Evolutionary conservation across 2,797 vertebrate genomes (phyloP).

Genomic region (Cetoscarus ocellatus): DNA sequence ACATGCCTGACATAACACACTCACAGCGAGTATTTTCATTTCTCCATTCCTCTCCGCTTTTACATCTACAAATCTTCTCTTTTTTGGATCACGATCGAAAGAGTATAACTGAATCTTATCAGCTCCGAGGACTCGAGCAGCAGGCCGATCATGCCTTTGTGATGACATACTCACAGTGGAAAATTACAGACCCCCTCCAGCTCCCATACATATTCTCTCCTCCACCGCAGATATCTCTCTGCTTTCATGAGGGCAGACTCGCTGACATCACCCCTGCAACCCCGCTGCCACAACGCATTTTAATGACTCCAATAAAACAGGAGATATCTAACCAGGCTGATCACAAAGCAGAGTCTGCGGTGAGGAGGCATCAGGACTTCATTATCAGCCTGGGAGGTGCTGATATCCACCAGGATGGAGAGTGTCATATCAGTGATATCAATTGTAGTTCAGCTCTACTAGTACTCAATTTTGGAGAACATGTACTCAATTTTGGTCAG

Average conservation of each 20-base stretch:
- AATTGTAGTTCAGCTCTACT: no score
- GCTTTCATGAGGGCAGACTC: slow-evolving; percentile 73
- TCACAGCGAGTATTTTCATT: slow-evolving; percentile 29
- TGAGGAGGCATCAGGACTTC: slow-evolving; percentile 65
- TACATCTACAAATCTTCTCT: slow-evolving; percentile 23
- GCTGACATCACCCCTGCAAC: slow-evolving; percentile 77
- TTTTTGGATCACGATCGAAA: slow-evolving; percentile 48
- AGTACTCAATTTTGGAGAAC: no score
- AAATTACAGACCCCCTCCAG: slow-evolving; percentile 78
- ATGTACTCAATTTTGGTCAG: no score
- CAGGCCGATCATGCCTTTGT: slow-evolving; percentile 74
- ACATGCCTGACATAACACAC: slow-evolving; percentile 22
- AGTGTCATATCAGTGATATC: no score
- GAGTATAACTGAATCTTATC: slow-evolving; percentile 68
- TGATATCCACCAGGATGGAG: slow-evolving; percentile 63
- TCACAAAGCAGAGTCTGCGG: slow-evolving; percentile 64
- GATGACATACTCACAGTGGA: slow-evolving; percentile 78
- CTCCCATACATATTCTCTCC: slow-evolving; percentile 68
- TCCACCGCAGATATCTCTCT: slow-evolving; percentile 66
- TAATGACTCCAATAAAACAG: slow-evolving; percentile 73
- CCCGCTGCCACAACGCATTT: slow-evolving; percentile 61
- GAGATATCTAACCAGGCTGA: slow-evolving; percentile 68
- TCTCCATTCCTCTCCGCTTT: slow-evolving; percentile 18
- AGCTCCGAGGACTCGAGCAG: slow-evolving; percentile 70
- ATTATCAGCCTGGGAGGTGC: slow-evolving; percentile 78